Conservation (phyloP, 2,888 invertebrate species). For the Gerris lacustris region DNA sequence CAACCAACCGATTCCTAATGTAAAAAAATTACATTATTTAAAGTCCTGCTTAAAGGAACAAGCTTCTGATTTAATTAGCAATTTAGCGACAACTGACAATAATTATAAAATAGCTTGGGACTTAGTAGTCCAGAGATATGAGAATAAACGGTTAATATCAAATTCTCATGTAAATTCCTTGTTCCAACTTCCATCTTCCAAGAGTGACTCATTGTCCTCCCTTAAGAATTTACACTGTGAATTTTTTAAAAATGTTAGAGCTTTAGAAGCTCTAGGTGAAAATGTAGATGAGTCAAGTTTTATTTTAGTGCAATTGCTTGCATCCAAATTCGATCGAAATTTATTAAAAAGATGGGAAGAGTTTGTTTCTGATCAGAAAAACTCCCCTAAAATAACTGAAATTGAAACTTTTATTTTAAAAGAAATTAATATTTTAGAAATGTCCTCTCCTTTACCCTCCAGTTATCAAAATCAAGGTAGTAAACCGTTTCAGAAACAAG, state of each 20-base stretch:
- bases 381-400: not conserved
- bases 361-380: not conserved
- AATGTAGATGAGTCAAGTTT: slow-evolving; percentile 6
- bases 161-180: not conserved
- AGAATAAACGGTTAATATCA: slow-evolving; percentile 7
- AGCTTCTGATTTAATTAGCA: not conserved
- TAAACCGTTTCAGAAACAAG: not conserved
- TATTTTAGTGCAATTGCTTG: slow-evolving; percentile 7
- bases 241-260: not conserved
- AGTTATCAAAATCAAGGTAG: not conserved
- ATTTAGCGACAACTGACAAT: not conserved
- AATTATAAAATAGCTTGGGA: slow-evolving; percentile 10
- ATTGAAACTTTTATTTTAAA: not conserved
- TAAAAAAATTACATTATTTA: not conserved
- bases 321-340: slow-evolving; percentile 9
- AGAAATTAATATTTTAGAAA: slow-evolving; percentile 1
- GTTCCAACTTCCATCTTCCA: not conserved
- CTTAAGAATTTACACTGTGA: not conserved
- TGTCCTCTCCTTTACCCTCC: not conserved
- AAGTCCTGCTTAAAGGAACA: not conserved
- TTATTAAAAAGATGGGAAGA: slow-evolving; percentile 4
- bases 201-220: not conserved
- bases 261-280: slow-evolving; percentile 5
- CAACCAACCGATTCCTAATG: not conserved
- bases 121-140: not conserved